Evolutionary conservation across 2,888 invertebrate genomes (phyloP).

Genomic region (Hydrotaea diabolus): DNA sequence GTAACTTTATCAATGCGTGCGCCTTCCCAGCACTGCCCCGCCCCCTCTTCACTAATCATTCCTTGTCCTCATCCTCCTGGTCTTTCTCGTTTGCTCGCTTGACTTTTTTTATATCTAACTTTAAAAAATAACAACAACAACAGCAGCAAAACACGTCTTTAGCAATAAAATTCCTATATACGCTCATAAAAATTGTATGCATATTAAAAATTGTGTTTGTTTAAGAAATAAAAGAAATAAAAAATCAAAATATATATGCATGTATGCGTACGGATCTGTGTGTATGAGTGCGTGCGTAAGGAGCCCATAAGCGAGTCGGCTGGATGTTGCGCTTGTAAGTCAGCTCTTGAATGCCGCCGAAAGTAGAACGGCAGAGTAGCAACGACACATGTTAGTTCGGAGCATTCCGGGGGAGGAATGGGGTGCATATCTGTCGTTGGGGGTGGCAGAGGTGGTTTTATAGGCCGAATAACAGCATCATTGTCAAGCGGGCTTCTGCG

Average conservation of each 20-base stretch:
- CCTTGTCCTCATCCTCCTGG: background rate
- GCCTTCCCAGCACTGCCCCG: slow-evolving; percentile 1
- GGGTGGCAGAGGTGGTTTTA: slow-evolving; percentile 47
- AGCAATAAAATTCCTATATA: slow-evolving; percentile 81
- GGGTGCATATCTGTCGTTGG: background rate
- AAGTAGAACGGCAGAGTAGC: background rate
- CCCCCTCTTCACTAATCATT: background rate
- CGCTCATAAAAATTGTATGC: slow-evolving; percentile 81
- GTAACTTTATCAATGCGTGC: slow-evolving; percentile 62
- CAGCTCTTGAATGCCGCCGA: slow-evolving; percentile 35
- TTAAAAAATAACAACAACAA: slow-evolving; percentile 57
- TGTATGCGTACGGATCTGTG: background rate
- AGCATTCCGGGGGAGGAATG: background rate
- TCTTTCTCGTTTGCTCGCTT: slow-evolving; percentile 22
- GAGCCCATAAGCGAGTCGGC: slow-evolving; percentile 42
- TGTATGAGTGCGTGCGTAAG: slow-evolving; percentile 15
- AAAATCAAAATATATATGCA: slow-evolving; percentile 21
- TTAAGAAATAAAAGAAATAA: slow-evolving; percentile 70
- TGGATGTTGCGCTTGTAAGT: slow-evolving; percentile 27
- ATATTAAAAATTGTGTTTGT: slow-evolving; percentile 81
- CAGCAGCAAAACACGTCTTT: slow-evolving; percentile 73
- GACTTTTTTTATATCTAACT: slow-evolving; percentile 59
- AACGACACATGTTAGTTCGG: background rate
- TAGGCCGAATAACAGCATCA: slow-evolving; percentile 64
- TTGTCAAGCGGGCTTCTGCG: slow-evolving; percentile 63